Conservation (phyloP, 2,797 vertebrate genomes). For the Gymnothorax javanicus region DNA sequence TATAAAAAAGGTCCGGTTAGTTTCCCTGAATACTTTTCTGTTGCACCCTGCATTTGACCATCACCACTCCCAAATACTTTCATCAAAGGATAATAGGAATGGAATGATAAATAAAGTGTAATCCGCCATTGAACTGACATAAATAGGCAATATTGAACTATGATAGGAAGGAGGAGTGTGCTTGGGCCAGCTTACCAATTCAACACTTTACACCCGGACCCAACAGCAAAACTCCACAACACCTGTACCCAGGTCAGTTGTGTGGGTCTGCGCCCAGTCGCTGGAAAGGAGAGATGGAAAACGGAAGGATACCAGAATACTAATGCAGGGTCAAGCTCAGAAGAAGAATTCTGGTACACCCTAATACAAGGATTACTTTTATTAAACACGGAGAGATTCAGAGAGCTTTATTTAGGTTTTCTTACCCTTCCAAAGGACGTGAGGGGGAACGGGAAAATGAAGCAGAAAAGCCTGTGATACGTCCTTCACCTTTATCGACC, state of each 20-base stretch:
- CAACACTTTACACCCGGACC: too few species aligned
- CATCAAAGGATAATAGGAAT: too few species aligned
- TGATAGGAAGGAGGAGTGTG: neutral
- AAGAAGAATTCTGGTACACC: neutral
- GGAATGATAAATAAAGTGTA: too few species aligned
- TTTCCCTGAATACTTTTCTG: neutral
- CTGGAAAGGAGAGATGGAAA: neutral
- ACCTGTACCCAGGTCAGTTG: neutral
- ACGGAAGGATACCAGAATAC: neutral
- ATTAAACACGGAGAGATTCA: neutral
- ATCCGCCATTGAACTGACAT: too few species aligned
- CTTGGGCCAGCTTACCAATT: neutral
- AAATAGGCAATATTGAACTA: neutral
- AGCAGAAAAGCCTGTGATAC: neutral
- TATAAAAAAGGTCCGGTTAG: neutral
- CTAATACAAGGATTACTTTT: neutral
- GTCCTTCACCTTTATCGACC: slow-evolving; percentile 15
- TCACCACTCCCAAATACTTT: too few species aligned
- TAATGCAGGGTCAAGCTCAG: neutral
- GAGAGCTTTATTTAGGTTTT: neutral
- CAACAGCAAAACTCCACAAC: neutral
- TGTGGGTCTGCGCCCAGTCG: neutral
- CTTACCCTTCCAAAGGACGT: neutral
- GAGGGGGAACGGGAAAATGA: neutral
- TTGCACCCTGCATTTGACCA: too few species aligned